Evolutionary conservation across 2,113 vertebrate genomes (phyloP).

Genomic region (Herpetotheres cachinnans): DNA sequence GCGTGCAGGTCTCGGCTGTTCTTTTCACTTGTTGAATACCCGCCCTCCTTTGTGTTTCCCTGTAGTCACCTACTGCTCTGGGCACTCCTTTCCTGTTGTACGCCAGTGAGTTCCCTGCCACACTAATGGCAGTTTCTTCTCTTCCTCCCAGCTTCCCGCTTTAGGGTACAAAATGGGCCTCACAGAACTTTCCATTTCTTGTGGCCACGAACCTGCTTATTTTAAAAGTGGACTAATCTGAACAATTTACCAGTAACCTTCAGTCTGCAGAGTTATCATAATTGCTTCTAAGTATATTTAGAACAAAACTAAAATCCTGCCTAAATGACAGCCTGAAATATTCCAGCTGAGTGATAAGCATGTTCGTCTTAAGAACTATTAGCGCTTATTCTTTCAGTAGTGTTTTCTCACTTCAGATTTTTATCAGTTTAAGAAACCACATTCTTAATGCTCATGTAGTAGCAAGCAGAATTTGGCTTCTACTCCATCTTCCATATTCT

Average conservation of each 20-base stretch:
- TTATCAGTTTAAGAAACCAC: background rate
- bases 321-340: background rate
- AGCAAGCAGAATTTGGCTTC: background rate
- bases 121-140: background rate
- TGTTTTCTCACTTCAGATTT: conserved; percentile 9
- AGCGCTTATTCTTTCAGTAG: background rate
- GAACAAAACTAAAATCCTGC: background rate
- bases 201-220: background rate
- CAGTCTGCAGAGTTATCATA: background rate
- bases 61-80: background rate
- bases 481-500: background rate
- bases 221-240: background rate
- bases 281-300: background rate
- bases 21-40: background rate
- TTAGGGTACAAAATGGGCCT: background rate
- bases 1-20: background rate
- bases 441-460: background rate
- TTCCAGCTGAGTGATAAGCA: background rate
- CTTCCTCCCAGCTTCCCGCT: background rate
- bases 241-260: background rate
- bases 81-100: background rate
- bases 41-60: background rate
- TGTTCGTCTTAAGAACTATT: background rate
- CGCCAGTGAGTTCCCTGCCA: background rate
- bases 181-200: background rate